Evolutionary conservation across 2,888 invertebrate genomes (phyloP), one percentile per base, ranked within the genome.

Genomic region (Nowickia ferox): DNA sequence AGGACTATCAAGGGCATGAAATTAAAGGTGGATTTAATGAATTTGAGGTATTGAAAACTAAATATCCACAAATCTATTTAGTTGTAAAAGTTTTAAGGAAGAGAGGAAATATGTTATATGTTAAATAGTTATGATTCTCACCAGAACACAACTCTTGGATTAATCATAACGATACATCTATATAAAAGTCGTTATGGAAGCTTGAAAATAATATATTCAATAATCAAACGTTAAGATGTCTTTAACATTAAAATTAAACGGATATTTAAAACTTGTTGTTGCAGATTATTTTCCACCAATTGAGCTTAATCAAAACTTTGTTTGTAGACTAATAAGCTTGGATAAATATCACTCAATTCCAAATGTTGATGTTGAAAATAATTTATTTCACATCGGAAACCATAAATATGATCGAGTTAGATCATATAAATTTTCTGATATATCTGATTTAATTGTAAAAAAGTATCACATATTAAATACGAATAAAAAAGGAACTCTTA

Each of bases 11-110:
- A 59, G 30, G 89, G 61, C 79, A 90, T 11, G n/a, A n/a, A n/a
- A 90, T 92, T 42, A 87, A 89, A 68, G 91, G 91, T 51, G 87
- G 88, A 13, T 91, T 91, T 87, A 91, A 91, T 85, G 88, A 88
- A 86, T 65, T 88, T 77, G 91, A 91, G 88, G 61, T 91, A 11
- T 88, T 88, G 74, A 90, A 90, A 87, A 89, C 88, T 1, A 83
- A 89, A 74, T 66, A 59, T 88, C 89, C 90, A 1, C 84, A 91
- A 61, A 78, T 90, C 42, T 91, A 90, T 87, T 77, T 91, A 51
- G 87, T 92, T 48, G 90, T 91, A 87, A 91, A 90, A 86, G 86
- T 90, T 57, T 65, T 90, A 78, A 87, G 82, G 79, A 87, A 66
- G 48, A 87, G 84, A 76, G 87, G 87, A 38, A 84, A 88, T 77